Conservation (phyloP, 2,888 invertebrate genomes). For the Andrena praecox region DNA sequence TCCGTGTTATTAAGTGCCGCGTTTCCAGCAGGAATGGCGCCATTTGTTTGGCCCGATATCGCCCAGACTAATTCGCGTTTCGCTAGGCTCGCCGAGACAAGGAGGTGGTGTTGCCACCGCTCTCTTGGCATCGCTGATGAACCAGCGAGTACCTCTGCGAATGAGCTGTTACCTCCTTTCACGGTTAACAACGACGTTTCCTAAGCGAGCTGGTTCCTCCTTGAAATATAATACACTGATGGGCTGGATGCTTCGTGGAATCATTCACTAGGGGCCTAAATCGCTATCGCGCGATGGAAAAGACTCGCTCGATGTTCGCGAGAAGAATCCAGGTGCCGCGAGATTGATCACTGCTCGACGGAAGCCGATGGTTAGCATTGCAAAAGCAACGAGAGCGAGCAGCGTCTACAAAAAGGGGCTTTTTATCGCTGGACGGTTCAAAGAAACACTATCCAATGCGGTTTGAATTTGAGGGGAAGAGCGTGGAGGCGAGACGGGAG, state of each 20-base stretch:
- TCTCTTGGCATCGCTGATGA: conserved; percentile 17
- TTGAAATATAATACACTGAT: background rate
- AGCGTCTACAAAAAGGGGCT: background rate
- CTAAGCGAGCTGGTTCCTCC: background rate
- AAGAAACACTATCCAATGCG: conserved; percentile 23
- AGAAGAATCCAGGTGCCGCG: too few relatives aligned
- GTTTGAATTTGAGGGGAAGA: conserved; percentile 14
- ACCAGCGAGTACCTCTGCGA: background rate
- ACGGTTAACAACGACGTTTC: background rate
- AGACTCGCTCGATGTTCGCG: too few relatives aligned
- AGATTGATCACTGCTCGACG: too few relatives aligned
- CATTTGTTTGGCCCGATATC: conserved; percentile 69
- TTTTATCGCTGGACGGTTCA: background rate
- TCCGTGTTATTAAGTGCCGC: conserved; percentile 69
- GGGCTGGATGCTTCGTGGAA: too few relatives aligned
- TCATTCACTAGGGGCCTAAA: too few relatives aligned
- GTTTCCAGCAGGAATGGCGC: conserved; percentile 67
- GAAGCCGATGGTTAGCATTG: too few relatives aligned
- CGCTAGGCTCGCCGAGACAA: conserved; percentile 26
- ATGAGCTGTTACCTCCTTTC: background rate
- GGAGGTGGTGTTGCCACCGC: conserved; percentile 33
- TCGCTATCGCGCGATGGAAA: background rate
- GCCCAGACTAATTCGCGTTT: conserved; percentile 55
- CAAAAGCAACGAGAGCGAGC: background rate
- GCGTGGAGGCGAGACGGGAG: conserved; percentile 37